Evolutionary conservation across 2,113 vertebrate species (phyloP).

Genomic region (Jaculus jaculus): DNA sequence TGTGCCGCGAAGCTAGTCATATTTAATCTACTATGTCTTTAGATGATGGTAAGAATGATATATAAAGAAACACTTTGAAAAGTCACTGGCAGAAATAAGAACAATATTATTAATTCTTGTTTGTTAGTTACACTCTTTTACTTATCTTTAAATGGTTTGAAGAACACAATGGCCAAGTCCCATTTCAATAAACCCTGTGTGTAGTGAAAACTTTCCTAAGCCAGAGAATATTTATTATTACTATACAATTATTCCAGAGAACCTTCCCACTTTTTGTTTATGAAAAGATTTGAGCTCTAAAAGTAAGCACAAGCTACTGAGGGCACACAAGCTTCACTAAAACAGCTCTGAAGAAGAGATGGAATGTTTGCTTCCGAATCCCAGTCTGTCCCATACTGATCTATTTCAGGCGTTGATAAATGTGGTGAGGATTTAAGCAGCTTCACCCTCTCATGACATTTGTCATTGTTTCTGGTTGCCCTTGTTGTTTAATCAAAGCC

Average conservation of each 20-base stretch:
- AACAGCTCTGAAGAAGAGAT: neutral
- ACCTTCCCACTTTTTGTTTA: neutral
- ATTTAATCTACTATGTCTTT: neutral
- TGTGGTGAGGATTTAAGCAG: neutral
- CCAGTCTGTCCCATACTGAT: neutral
- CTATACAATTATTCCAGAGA: neutral
- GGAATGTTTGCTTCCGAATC: neutral
- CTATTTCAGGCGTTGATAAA: constrained; percentile 9
- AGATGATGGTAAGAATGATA: neutral
- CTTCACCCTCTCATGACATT: neutral
- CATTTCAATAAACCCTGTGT: neutral
- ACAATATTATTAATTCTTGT: neutral
- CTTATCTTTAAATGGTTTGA: neutral
- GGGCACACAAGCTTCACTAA: neutral
- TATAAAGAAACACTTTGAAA: neutral
- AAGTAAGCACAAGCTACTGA: neutral
- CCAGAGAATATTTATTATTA: neutral
- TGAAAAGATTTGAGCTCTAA: neutral
- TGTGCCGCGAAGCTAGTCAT: neutral
- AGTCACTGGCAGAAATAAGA: neutral
- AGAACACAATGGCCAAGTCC: neutral
- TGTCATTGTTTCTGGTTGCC: neutral
- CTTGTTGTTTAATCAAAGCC: constrained; percentile 50
- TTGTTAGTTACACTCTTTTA: neutral
- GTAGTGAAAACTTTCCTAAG: neutral